These are phyloP conservation scores for Hippasteria phrygiana DNA, from an alignment of 53 echinoderm and acorn worm species.

Conservation along the genomic window DNA sequence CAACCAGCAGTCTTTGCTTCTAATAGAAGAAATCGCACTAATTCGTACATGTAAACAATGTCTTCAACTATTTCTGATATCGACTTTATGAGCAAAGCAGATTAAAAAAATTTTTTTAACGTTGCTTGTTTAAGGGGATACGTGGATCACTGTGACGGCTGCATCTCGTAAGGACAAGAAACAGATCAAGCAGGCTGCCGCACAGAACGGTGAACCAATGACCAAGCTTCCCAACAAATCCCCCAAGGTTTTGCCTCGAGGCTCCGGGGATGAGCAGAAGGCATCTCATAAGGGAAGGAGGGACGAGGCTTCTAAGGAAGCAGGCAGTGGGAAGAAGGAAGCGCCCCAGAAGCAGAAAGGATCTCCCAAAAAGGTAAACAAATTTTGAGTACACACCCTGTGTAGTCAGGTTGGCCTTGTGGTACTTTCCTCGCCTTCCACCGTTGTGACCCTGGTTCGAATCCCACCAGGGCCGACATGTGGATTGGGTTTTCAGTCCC, in stretches of 20 bases:
- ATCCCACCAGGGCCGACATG: too few species aligned
- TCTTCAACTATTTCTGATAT: too few species aligned
- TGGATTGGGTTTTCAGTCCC: too few species aligned
- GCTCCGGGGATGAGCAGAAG: conserved; percentile 15
- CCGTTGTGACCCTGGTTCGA: too few species aligned
- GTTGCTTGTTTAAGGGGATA: conserved; percentile 6
- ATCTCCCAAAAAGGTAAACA: conserved; percentile 48
- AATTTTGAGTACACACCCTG: too few species aligned
- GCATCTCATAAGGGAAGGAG: conserved; percentile 14
- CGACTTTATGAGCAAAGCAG: too few species aligned
- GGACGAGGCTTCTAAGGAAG: conserved; percentile 7
- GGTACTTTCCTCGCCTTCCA: too few species aligned
- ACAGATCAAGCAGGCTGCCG: conserved; percentile 8
- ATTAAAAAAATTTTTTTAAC: not conserved
- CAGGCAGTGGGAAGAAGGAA: not conserved
- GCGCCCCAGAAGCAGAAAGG: conserved; percentile 5
- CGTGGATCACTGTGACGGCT: conserved; percentile 42
- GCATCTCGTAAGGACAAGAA: conserved; percentile 50
- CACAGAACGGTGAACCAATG: not conserved
- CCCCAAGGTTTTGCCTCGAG: conserved; percentile 13
- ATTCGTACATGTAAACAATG: too few species aligned
- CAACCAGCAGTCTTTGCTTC: too few species aligned
- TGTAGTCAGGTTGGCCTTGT: not conserved
- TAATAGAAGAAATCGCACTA: too few species aligned
- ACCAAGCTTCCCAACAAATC: conserved; percentile 12